A percentile compares a stretch with the other conserved stretches of the same genome.
phyloP scores from a whole-genome alignment of 2,888 invertebrate species.

The Hofmannophila pseudospretella region DNA sequence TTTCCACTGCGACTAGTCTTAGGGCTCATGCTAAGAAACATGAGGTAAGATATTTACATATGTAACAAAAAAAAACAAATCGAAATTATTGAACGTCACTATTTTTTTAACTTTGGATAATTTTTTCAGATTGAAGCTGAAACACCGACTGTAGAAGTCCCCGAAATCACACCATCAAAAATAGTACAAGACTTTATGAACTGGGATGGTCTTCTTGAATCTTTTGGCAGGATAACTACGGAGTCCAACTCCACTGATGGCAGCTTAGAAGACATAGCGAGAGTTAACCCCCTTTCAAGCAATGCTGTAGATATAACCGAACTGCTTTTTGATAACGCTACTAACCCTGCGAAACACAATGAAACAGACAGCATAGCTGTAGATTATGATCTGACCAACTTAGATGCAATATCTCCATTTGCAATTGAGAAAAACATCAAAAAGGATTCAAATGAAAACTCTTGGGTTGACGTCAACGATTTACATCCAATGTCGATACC shows the following conservation, averaged over 20 bases:
- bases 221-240: conserved; percentile 64
- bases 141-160: conserved; percentile 25
- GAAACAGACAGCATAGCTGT: conserved; percentile 35
- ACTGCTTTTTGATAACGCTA: conserved; percentile 53
- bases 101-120: too few species aligned
- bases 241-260: conserved; percentile 64
- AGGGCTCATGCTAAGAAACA: conserved; percentile 89
- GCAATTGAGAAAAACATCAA: conserved; percentile 41
- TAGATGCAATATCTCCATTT: conserved; percentile 48
- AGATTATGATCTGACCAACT: conserved; percentile 55
- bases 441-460: conserved; percentile 26
- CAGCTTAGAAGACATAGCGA: conserved; percentile 55
- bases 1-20: conserved; percentile 90
- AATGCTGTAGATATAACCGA: conserved; percentile 60
- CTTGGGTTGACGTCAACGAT: conserved; percentile 48
- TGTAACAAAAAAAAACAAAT: too few species aligned
- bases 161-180: conserved; percentile 29
- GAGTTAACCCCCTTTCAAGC: conserved; percentile 33
- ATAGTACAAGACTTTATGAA: conserved; percentile 47
- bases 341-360: conserved; percentile 40
- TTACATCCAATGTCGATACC: conserved; percentile 34
- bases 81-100: too few species aligned
- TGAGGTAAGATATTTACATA: conserved; percentile 59
- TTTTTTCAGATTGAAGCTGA: conserved; percentile 43
- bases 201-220: conserved; percentile 67